phyloP scores from a whole-genome alignment of 2,797 vertebrate genomes.

The Eleutherodactylus coqui region DNA sequence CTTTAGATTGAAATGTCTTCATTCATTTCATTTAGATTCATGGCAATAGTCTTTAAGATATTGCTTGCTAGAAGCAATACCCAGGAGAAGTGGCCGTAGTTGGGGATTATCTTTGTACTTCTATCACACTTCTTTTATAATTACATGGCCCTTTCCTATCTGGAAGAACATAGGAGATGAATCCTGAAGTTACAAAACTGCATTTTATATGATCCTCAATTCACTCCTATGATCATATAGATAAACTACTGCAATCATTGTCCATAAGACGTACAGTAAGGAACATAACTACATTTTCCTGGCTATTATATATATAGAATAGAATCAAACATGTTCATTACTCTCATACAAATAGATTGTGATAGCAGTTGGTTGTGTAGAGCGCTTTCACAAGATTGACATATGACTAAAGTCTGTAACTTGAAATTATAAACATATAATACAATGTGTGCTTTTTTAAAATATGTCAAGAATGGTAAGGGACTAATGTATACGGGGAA shows the following conservation, averaged over 20 bases:
- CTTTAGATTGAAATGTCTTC: constrained; percentile 10
- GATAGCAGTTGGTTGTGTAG: not conserved
- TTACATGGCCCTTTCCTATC: constrained; percentile 1
- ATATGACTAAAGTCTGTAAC: too few species aligned
- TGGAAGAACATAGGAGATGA: not conserved
- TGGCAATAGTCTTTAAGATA: constrained; percentile 18
- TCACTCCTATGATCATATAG: not conserved
- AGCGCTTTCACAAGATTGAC: not conserved
- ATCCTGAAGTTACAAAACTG: constrained; percentile 23
- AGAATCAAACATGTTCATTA: not conserved
- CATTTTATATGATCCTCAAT: not conserved
- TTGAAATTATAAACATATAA: too few species aligned
- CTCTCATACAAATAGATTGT: not conserved
- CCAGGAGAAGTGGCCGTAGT: not conserved
- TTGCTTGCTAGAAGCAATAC: constrained; percentile 17
- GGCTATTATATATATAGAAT: not conserved
- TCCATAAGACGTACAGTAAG: not conserved
- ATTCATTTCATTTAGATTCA: constrained; percentile 15
- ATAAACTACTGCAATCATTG: not conserved
- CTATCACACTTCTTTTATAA: constrained; percentile 23
- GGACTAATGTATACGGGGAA: too few species aligned
- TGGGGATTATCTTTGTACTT: constrained; percentile 19
- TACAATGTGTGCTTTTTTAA: too few species aligned
- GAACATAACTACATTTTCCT: not conserved
- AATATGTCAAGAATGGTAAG: too few species aligned